Evolutionary conservation across 2,797 vertebrate species (phyloP).

Genomic region (Xenopus petersii): DNA sequence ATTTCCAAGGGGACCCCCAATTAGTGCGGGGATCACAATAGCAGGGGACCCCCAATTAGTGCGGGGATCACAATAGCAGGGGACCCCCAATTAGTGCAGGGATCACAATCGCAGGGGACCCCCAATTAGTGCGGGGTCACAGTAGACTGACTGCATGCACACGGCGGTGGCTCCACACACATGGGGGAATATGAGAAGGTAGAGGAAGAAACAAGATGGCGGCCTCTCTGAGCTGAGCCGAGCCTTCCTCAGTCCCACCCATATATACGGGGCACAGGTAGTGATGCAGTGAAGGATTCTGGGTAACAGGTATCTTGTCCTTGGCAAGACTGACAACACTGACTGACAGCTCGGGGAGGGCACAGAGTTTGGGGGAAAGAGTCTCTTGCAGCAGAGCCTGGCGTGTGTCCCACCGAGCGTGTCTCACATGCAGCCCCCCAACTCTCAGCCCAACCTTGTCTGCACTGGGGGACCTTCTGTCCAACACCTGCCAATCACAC

Average conservation of each 20-base stretch:
- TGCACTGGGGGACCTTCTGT: conserved; percentile 20
- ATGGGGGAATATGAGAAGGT: conserved; percentile 45
- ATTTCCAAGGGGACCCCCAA: not conserved
- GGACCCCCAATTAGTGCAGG: not conserved
- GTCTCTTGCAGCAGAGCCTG: conserved; percentile 62
- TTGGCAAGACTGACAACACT: conserved; percentile 25
- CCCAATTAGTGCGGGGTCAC: not conserved
- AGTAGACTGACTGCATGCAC: conserved; percentile 48
- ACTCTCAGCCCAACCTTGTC: conserved; percentile 59
- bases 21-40: conserved; percentile 14
- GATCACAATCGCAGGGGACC: conserved; percentile 6
- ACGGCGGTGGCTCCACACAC: conserved; percentile 46
- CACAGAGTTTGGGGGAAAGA: conserved; percentile 55
- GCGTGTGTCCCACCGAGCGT: conserved; percentile 71
- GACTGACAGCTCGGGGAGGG: conserved; percentile 67
- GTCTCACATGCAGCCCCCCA: conserved; percentile 70
- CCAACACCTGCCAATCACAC: conserved; percentile 48
- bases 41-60: not conserved
- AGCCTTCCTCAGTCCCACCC: conserved; percentile 34
- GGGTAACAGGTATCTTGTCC: accelerated
- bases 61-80: conserved; percentile 14
- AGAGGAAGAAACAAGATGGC: conserved; percentile 52
- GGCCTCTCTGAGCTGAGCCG: conserved; percentile 48
- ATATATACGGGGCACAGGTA: conserved; percentile 76
- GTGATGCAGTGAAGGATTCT: conserved; percentile 16